phyloP scores from a whole-genome alignment of 2,797 vertebrate genomes.

The Gastrophryne carolinensis region DNA sequence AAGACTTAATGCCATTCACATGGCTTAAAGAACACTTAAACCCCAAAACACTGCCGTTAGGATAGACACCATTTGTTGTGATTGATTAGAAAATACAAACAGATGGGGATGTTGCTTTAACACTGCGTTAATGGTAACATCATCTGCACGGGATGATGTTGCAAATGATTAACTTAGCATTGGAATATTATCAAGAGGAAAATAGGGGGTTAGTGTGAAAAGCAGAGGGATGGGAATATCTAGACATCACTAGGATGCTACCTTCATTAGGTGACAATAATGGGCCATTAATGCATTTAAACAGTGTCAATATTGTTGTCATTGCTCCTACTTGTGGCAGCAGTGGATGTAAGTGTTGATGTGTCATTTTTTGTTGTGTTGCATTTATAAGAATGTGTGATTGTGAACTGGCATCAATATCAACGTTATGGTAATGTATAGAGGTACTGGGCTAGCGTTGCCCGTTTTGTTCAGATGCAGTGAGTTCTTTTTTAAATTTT shows the following conservation, averaged over 20 bases:
- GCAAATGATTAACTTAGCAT: conserved; percentile 29
- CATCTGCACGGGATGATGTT: conserved; percentile 27
- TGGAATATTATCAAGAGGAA: conserved; percentile 2
- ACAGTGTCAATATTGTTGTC: conserved; percentile 1
- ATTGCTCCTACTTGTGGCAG: not conserved
- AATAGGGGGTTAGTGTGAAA: not conserved
- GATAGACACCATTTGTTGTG: conserved; percentile 18
- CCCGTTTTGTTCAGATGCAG: too few species aligned
- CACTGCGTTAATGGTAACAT: conserved; percentile 21
- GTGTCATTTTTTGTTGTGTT: not conserved
- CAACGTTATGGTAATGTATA: too few species aligned
- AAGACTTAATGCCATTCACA: not conserved
- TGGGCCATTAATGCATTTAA: conserved; percentile 2
- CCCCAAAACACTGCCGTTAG: not conserved
- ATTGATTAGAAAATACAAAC: conserved; percentile 36
- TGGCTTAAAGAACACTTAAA: conserved; percentile 8
- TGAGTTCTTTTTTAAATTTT: too few species aligned
- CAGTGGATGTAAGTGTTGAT: not conserved
- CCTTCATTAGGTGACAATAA: conserved; percentile 6
- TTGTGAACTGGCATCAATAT: not conserved
- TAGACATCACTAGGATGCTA: not conserved
- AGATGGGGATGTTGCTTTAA: conserved; percentile 31
- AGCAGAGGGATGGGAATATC: not conserved
- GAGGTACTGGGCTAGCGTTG: too few species aligned
- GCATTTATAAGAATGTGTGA: not conserved